Percentiles rank a stretch among this genome's conserved stretches.
Conservation (phyloP, 2,797 vertebrate genomes). For the Coranthus polyacanthus region DNA sequence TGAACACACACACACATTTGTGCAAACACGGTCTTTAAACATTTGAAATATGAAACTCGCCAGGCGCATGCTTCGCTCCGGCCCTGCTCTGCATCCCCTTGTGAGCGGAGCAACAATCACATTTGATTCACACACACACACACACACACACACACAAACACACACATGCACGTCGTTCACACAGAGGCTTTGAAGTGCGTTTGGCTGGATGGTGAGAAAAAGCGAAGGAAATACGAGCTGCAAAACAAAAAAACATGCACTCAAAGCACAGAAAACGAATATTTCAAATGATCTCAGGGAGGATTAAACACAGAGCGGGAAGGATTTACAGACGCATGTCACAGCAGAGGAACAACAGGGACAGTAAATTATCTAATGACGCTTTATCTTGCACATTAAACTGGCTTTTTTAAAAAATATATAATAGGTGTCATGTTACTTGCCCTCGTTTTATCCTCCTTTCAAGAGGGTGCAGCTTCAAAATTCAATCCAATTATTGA, state of each 20-base stretch:
- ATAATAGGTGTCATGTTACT: no score
- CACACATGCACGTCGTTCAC: slow-evolving; percentile 18
- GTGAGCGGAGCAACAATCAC: slow-evolving; percentile 53
- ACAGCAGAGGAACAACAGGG: slow-evolving; percentile 1
- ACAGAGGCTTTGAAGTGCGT: slow-evolving; percentile 50
- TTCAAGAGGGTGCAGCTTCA: no score
- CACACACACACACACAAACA: no score
- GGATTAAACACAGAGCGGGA: slow-evolving; percentile 5
- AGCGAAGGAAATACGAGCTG: slow-evolving; percentile 35
- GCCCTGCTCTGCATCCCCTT: slow-evolving; percentile 45
- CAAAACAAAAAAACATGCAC: slow-evolving; percentile 24
- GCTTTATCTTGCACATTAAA: background rate
- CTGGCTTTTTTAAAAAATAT: no score
- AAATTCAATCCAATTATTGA: no score
- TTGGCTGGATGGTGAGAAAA: slow-evolving; percentile 39
- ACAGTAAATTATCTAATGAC: background rate
- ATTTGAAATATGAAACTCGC: slow-evolving; percentile 63
- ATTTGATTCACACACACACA: slow-evolving; percentile 48
- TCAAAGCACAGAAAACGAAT: slow-evolving; percentile 6
- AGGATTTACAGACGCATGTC: background rate
- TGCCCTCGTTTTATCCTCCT: no score
- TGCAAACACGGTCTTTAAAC: slow-evolving; percentile 58
- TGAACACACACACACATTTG: background rate
- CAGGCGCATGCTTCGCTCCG: slow-evolving; percentile 51
- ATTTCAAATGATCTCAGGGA: slow-evolving; percentile 4